Conservation (phyloP, 2,888 invertebrate genomes). For the Frankliniella fusca region DNA sequence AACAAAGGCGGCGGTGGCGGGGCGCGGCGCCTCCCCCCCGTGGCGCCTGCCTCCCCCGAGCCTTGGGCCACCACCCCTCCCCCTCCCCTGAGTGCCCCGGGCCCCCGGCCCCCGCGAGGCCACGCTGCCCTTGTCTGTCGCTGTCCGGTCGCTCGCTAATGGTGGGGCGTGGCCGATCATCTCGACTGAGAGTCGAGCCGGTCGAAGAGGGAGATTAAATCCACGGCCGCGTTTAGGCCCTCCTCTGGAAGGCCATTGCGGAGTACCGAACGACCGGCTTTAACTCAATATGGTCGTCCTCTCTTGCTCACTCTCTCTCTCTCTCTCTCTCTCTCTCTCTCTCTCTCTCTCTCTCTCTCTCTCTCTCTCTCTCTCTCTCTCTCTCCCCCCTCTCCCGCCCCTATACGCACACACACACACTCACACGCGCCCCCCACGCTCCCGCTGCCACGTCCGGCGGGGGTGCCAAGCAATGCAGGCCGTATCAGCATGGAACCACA, state of each 20-base stretch:
- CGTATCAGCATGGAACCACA: slow-evolving; percentile 19
- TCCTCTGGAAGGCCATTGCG: background rate
- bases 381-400: background rate
- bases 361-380: background rate
- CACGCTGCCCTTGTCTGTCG: no score
- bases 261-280: background rate
- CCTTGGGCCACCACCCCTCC: no score
- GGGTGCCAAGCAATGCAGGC: slow-evolving; percentile 7
- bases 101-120: no score
- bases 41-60: no score
- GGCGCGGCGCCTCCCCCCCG: no score
- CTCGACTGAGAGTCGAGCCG: no score
- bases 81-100: no score
- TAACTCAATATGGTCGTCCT: background rate
- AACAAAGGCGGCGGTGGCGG: no score
- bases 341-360: background rate
- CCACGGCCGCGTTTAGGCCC: background rate
- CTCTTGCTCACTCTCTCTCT: background rate
- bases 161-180: no score
- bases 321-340: slow-evolving; percentile 10
- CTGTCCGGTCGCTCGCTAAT: no score
- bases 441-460: background rate
- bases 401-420: background rate
- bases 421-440: background rate
- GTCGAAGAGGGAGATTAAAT: background rate